Evolutionary conservation across 1,140 invertebrate species (phyloP).

Genomic region (Antheraea pernyi): DNA sequence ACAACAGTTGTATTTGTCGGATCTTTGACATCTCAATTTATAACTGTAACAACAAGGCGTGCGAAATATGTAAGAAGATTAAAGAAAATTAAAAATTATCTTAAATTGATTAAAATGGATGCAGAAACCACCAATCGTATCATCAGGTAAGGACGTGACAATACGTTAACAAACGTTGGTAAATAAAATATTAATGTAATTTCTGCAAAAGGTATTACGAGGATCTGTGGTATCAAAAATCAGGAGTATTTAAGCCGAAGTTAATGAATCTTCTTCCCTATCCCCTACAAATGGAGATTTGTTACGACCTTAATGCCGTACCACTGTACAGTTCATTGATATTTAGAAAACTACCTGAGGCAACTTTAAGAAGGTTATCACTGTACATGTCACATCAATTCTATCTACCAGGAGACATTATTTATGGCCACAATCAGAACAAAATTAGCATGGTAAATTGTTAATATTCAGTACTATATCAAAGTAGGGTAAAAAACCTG

Average conservation of each 20-base stretch:
- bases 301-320: conserved; percentile 70
- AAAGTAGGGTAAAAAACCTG: too few relatives aligned
- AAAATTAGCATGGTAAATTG: conserved; percentile 69
- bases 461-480: too few relatives aligned
- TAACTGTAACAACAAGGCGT: conserved; percentile 64
- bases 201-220: conserved; percentile 54
- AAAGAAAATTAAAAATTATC: conserved; percentile 65
- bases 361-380: conserved; percentile 67
- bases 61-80: conserved; percentile 62
- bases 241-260: conserved; percentile 66
- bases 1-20: conserved; percentile 68
- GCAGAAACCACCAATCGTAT: conserved; percentile 61
- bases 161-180: too few relatives aligned
- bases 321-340: conserved; percentile 70
- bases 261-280: conserved; percentile 56
- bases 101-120: conserved; percentile 62
- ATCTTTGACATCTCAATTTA: conserved; percentile 69
- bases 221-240: conserved; percentile 72
- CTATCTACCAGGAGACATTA: conserved; percentile 70
- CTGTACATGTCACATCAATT: conserved; percentile 71
- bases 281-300: conserved; percentile 71
- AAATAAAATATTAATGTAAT: too few relatives aligned
- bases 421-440: conserved; percentile 69
- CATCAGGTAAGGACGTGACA: conserved; percentile 43
- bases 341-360: conserved; percentile 70